These are phyloP conservation scores for Acanthurus lineatus DNA, from an alignment of 2,797 vertebrate species.

Conservation along the genomic window DNA sequence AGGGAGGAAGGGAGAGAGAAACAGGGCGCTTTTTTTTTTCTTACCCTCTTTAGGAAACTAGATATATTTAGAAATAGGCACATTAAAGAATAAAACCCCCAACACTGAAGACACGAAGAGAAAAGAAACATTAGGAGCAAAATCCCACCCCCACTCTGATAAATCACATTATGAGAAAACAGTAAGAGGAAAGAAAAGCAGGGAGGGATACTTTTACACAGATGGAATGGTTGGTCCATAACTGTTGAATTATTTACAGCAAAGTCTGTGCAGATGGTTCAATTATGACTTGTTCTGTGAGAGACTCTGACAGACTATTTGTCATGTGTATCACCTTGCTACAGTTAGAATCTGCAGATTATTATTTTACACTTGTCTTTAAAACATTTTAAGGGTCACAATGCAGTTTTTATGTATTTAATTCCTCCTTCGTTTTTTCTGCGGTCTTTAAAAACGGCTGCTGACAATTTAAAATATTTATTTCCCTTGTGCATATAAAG, in stretches of 20 bases:
- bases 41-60: conserved; percentile 75
- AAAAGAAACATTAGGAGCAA: conserved; percentile 33
- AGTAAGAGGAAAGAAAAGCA: conserved; percentile 33
- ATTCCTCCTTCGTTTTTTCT: not conserved
- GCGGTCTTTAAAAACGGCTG: conserved; percentile 19
- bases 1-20: not conserved
- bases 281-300: conserved; percentile 52
- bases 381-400: conserved; percentile 36
- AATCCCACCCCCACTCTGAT: conserved; percentile 65
- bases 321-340: conserved; percentile 46
- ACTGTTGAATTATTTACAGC: conserved; percentile 72
- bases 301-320: conserved; percentile 42
- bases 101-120: conserved; percentile 49
- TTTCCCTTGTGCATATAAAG: not conserved
- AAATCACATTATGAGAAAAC: conserved; percentile 77
- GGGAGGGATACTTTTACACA: conserved; percentile 39
- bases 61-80: conserved; percentile 81
- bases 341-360: conserved; percentile 25
- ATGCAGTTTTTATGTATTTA: conserved; percentile 17
- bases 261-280: conserved; percentile 64
- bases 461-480: conserved; percentile 1
- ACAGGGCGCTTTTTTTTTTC: conserved; percentile 3
- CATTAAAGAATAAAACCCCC: conserved; percentile 71
- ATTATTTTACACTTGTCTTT: conserved; percentile 15
- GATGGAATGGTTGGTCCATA: conserved; percentile 59